These are phyloP conservation scores for Thelaira solivaga DNA, from an alignment of 2,888 invertebrate species.

Conservation along the genomic window DNA sequence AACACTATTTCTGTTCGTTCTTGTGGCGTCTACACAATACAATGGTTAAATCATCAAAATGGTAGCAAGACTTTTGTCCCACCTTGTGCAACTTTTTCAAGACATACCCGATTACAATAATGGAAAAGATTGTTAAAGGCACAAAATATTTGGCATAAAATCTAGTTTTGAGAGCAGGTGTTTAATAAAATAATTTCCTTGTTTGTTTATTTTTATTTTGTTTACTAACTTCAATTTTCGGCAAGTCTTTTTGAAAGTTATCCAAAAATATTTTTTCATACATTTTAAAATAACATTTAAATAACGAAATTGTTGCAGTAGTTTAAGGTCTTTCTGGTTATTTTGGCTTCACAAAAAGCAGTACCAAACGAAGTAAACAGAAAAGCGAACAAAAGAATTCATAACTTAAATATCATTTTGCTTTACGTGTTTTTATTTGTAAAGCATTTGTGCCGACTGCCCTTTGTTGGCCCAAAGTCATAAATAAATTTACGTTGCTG, in stretches of 20 bases:
- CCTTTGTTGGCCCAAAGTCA: constrained; percentile 59
- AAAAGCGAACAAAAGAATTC: constrained; percentile 18
- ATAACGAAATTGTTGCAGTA: constrained; percentile 32
- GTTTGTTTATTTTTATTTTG: neutral
- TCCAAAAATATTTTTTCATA: constrained; percentile 4
- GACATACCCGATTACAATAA: no score
- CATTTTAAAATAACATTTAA: constrained; percentile 45
- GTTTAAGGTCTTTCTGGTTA: constrained; percentile 13
- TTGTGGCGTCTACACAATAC: no score
- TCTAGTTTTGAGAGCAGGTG: no score
- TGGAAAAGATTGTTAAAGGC: no score
- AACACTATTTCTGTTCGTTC: no score
- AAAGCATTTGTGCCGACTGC: constrained; percentile 58
- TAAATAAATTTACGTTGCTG: constrained; percentile 52
- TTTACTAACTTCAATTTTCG: neutral
- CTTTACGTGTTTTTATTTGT: constrained; percentile 51
- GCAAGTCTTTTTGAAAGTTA: neutral
- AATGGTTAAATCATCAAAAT: no score
- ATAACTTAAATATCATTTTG: constrained; percentile 49
- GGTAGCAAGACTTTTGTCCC: no score
- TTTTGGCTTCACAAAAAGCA: constrained; percentile 11
- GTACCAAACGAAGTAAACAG: neutral
- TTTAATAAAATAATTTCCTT: no score
- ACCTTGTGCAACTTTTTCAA: no score
- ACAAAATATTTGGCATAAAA: no score